Conservation (phyloP, 2,113 vertebrate species). For the Pholis gunnellus region DNA sequence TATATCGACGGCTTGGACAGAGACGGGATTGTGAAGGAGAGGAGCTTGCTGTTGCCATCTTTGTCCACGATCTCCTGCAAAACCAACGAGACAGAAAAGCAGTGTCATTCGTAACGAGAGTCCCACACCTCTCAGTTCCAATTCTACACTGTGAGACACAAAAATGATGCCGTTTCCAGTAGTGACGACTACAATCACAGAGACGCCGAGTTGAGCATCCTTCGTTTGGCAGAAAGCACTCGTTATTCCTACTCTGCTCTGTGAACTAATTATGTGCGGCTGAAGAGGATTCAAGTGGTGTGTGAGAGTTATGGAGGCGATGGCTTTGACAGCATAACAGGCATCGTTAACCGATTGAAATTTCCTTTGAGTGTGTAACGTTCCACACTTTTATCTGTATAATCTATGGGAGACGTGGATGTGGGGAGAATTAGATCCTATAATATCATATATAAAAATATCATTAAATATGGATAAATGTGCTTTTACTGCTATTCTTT, state of each 20-base stretch:
- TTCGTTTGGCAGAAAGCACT: slow-evolving; percentile 4
- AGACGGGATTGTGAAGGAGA: slow-evolving; percentile 97
- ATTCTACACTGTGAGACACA: slow-evolving; percentile 35
- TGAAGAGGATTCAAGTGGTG: slow-evolving; percentile 19
- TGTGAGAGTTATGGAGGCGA: slow-evolving; percentile 12
- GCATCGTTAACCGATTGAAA: neutral
- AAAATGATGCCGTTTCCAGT: slow-evolving; percentile 39
- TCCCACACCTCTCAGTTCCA: slow-evolving; percentile 29
- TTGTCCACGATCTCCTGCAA: slow-evolving; percentile 97
- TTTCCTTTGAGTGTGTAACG: neutral
- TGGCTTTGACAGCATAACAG: neutral
- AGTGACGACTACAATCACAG: neutral
- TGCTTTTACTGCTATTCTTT: neutral
- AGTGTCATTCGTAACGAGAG: neutral
- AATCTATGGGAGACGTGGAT: neutral
- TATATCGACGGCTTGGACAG: slow-evolving; percentile 98
- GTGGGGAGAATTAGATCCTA: neutral
- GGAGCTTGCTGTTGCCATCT: slow-evolving; percentile 97
- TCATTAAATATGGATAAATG: neutral
- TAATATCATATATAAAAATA: neutral
- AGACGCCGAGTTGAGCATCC: neutral
- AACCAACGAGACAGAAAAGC: slow-evolving; percentile 25
- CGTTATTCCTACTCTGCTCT: slow-evolving; percentile 12
- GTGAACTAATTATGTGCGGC: slow-evolving; percentile 20
- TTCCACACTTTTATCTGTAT: neutral